A percentile compares a stretch with the other conserved stretches of the same genome.
Conservation (phyloP, 2,797 vertebrate genomes). For the Apogon hyalosoma region DNA sequence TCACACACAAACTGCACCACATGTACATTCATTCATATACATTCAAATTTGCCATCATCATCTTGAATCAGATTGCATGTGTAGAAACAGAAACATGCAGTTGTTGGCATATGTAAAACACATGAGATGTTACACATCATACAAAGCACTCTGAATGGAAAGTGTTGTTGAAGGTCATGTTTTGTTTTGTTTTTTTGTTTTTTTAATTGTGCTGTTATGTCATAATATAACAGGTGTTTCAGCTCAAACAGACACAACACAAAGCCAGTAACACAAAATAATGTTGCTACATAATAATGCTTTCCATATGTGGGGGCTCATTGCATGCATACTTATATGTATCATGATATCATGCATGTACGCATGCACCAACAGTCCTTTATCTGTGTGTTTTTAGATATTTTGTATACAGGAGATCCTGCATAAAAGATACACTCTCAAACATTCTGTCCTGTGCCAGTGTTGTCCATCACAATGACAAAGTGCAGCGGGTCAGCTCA, state of each 20-base stretch:
- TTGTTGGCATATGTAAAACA: constrained; percentile 14
- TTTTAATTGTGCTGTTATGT: constrained; percentile 15
- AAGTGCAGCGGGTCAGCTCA: constrained; percentile 73
- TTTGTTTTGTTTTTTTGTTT: too few species aligned
- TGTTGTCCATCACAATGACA: constrained; percentile 77
- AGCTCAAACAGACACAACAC: constrained; percentile 28
- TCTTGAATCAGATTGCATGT: constrained; percentile 14
- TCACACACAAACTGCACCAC: neutral
- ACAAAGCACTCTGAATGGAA: constrained; percentile 27
- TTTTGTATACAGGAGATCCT: constrained; percentile 46
- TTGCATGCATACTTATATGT: constrained; percentile 50
- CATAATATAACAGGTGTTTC: neutral
- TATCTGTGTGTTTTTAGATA: constrained; percentile 25
- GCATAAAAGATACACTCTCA: constrained; percentile 43
- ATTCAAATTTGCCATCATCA: constrained; percentile 1
- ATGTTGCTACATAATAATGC: too few species aligned
- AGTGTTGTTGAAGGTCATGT: constrained; percentile 12
- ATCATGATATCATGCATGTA: constrained; percentile 42
- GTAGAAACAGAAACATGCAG: constrained; percentile 29
- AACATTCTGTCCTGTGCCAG: constrained; percentile 55
- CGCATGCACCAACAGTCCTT: constrained; percentile 25
- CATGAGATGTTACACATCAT: constrained; percentile 62
- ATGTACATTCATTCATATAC: neutral
- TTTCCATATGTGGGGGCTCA: constrained; percentile 51
- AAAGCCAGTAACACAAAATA: neutral